phyloP scores from a whole-genome alignment of 2,797 vertebrate species.

The Buceros bicornis region DNA sequence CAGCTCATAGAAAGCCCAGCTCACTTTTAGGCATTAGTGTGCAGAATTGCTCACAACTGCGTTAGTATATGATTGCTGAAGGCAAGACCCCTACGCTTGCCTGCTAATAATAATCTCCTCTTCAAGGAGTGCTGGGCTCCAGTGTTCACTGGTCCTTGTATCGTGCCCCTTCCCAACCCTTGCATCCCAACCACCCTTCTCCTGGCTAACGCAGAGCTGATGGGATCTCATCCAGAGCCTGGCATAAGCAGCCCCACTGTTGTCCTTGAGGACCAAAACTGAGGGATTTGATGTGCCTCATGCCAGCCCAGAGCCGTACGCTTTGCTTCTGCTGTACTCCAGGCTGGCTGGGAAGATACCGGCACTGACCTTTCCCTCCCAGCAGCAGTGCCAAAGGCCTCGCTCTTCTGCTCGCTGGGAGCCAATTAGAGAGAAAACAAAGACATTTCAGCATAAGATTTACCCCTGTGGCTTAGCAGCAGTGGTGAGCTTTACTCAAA shows the following conservation, averaged over 20 bases:
- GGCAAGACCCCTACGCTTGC: not conserved
- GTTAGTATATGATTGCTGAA: not conserved
- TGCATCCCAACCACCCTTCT: not conserved
- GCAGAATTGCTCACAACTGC: not conserved
- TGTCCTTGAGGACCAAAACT: not conserved
- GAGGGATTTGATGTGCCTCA: not conserved
- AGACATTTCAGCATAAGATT: not conserved
- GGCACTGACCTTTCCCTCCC: not conserved
- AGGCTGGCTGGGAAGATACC: not conserved
- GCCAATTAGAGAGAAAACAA: not conserved
- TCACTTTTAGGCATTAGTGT: not conserved
- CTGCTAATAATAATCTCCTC: not conserved
- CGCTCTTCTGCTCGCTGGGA: not conserved
- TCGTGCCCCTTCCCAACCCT: not conserved
- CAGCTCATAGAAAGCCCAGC: not conserved
- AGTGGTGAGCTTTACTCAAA: not conserved
- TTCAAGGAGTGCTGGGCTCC: not conserved
- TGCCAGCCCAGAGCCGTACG: not conserved
- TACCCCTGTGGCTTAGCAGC: not conserved
- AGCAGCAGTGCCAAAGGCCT: not conserved
- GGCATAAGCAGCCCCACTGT: fast-evolving
- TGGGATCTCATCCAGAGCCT: not conserved
- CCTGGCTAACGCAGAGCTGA: not conserved
- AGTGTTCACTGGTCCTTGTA: not conserved
- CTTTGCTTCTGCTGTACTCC: not conserved